These are phyloP conservation scores for Dendroctonus ponderosae DNA, from an alignment of 1,140 invertebrate species.

Conservation along the genomic window DNA sequence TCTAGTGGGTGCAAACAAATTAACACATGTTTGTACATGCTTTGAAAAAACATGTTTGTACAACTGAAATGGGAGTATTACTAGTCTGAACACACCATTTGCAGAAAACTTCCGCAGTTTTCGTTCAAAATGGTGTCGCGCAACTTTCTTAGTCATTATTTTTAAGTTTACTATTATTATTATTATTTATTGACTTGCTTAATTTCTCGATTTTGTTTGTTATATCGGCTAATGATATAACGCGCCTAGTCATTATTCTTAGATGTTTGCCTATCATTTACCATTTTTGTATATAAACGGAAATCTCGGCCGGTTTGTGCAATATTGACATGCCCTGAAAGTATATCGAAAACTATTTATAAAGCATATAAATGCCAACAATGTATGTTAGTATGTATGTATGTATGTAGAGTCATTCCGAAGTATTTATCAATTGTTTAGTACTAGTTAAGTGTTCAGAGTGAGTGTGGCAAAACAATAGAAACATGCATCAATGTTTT, in stretches of 20 bases:
- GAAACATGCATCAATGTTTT: too few species aligned
- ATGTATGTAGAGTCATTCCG: slow-evolving; percentile 17
- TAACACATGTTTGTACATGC: slow-evolving; percentile 11
- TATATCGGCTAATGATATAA: slow-evolving; percentile 48
- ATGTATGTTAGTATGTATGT: slow-evolving; percentile 1
- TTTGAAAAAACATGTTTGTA: slow-evolving; percentile 10
- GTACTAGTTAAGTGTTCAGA: too few species aligned
- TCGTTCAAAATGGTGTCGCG: neutral
- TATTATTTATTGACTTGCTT: neutral
- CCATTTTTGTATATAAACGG: slow-evolving; percentile 3
- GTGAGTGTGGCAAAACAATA: too few species aligned
- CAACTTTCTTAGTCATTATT: slow-evolving; percentile 34
- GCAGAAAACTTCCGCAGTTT: slow-evolving; percentile 1
- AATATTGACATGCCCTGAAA: slow-evolving; percentile 2
- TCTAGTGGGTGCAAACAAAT: neutral
- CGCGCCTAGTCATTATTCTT: slow-evolving; percentile 44
- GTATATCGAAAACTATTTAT: too few species aligned
- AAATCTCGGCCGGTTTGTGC: slow-evolving; percentile 21
- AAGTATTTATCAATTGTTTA: neutral
- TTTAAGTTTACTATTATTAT: slow-evolving; percentile 33
- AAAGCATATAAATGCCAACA: neutral
- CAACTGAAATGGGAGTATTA: slow-evolving; percentile 44
- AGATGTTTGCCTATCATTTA: slow-evolving; percentile 22
- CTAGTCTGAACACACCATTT: slow-evolving; percentile 28
- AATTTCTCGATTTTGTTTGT: slow-evolving; percentile 2